Base-by-base conservation (phyloP, 2,113 vertebrate genomes). In the Xiphophorus maculatus region DNA sequence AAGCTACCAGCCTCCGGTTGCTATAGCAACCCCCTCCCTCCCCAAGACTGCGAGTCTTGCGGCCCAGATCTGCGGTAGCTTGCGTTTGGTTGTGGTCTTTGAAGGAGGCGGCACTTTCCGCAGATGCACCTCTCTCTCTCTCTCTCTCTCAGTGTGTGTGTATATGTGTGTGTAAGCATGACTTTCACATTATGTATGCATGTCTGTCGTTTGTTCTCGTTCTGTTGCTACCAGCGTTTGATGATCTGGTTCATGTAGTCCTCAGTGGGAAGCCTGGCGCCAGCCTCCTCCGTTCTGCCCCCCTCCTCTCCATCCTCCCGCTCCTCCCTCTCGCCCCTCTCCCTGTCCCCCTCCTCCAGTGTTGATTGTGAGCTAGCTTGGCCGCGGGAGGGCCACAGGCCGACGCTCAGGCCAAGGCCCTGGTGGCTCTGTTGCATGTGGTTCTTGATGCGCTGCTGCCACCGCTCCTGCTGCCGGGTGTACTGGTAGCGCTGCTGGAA, bases 221-320 rank as follows among this genome's bases (percentile, higher is more conserved):
- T 87, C 83, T 64, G 63, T 86, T 80, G 94, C 96, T 99, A 99
- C 98, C 98, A 99, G 91, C 97, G 98, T 92, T 98, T 97, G 85
- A 99, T 96, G 90, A 99, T 99, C 96, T 99, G 98, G 96, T 97
- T 99, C 96, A 99, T 97, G 95, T 99, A 99, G 96, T 99, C 98
- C 95, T 98, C 97, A 0, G 98, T 99, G 91, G 97, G 97, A 89
- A 96, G 95, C 4, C 97, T 94, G 81, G 94, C 96, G 76, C 89
- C 90, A n/a, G 80, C 88, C 90, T 91, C 93, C 81, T 93, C 93
- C 40, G 92, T 92, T 72, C 91, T 79, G 19, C 92, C 92, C 63
- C 90, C 92, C 54, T 91, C 92, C 32, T 90, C 91, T 0, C 77
- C 88, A 54, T 88, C 89, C 75, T 84, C 89, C 81, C 83, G 15